Conservation (phyloP, 2,888 invertebrate species). For the Gandaritis pyraliata region DNA sequence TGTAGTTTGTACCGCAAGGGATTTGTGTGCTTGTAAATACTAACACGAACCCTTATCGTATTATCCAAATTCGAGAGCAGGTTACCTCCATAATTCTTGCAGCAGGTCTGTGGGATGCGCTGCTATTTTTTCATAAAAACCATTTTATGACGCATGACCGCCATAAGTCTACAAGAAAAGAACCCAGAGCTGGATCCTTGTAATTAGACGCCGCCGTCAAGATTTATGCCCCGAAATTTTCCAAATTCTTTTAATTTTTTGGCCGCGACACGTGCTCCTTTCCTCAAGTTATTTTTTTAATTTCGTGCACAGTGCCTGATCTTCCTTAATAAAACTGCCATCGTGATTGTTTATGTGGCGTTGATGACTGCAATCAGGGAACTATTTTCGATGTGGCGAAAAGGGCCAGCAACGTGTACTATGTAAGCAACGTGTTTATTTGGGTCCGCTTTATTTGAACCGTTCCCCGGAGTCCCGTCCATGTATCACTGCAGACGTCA, state of each 20-base stretch:
- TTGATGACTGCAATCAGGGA: slow-evolving; percentile 36
- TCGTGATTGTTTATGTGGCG: slow-evolving; percentile 26
- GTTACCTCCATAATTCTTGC: slow-evolving; percentile 61
- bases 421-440: slow-evolving; percentile 62
- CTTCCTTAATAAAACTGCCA: slow-evolving; percentile 22
- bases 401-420: slow-evolving; percentile 52
- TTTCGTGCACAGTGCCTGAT: slow-evolving; percentile 45
- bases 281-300: slow-evolving; percentile 51
- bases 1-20: background rate
- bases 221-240: slow-evolving; percentile 78
- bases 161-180: slow-evolving; percentile 75
- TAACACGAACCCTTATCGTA: slow-evolving; percentile 31
- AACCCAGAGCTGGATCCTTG: slow-evolving; percentile 71
- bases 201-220: slow-evolving; percentile 78
- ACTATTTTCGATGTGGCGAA: slow-evolving; percentile 51
- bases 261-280: slow-evolving; percentile 63
- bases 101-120: slow-evolving; percentile 55
- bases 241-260: slow-evolving; percentile 77
- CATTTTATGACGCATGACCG: slow-evolving; percentile 74
- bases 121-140: slow-evolving; percentile 74
- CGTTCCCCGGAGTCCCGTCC: slow-evolving; percentile 58
- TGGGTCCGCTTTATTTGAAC: slow-evolving; percentile 61
- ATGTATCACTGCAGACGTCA: slow-evolving; percentile 76
- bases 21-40: slow-evolving; percentile 16
- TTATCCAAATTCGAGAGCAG: slow-evolving; percentile 43